phyloP scores from a whole-genome alignment of 2,888 invertebrate genomes.

The Argynnis bischoffii region DNA sequence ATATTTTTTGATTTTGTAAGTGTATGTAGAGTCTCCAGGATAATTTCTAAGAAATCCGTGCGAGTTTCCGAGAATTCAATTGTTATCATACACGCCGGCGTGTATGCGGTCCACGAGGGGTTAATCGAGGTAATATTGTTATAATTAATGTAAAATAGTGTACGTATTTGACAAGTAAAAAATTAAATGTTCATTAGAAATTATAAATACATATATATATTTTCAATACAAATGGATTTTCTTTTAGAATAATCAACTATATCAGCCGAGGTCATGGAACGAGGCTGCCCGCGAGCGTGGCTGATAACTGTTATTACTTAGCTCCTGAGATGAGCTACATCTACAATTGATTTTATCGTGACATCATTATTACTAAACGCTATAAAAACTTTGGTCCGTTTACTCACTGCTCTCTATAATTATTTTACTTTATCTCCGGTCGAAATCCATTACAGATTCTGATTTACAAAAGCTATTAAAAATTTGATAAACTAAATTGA shows the following conservation, averaged over 20 bases:
- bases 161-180: neutral
- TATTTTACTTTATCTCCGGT: slow-evolving; percentile 54
- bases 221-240: neutral
- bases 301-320: slow-evolving; percentile 66
- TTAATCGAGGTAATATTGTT: too few relatives aligned
- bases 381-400: slow-evolving; percentile 31
- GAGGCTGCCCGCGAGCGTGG: slow-evolving; percentile 43
- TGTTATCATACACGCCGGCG: too few relatives aligned
- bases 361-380: slow-evolving; percentile 63
- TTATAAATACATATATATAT: neutral
- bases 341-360: slow-evolving; percentile 75
- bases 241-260: slow-evolving; percentile 12
- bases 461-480: slow-evolving; percentile 31
- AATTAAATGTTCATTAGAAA: neutral
- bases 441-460: slow-evolving; percentile 56
- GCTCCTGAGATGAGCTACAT: slow-evolving; percentile 65
- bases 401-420: slow-evolving; percentile 47
- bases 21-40: too few relatives aligned
- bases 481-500: slow-evolving; percentile 28
- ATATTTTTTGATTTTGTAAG: too few relatives aligned
- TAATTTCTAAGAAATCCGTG: too few relatives aligned
- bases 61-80: too few relatives aligned
- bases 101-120: too few relatives aligned
- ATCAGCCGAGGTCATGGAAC: slow-evolving; percentile 27
- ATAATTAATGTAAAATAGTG: too few relatives aligned